Evolutionary conservation across 2,888 invertebrate genomes (phyloP).

Genomic region (Deilephila porcellus): DNA sequence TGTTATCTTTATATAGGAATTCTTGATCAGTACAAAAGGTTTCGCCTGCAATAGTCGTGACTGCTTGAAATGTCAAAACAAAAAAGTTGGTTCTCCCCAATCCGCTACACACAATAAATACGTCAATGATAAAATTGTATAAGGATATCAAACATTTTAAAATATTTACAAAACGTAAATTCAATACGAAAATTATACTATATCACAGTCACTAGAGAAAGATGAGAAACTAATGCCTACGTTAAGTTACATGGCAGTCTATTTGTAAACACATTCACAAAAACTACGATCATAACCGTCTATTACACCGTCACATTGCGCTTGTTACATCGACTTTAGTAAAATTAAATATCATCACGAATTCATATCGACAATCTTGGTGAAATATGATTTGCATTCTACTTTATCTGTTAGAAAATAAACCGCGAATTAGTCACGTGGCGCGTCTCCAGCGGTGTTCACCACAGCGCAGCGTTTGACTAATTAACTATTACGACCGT

Average conservation of each 20-base stretch:
- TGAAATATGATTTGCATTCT: too few relatives aligned
- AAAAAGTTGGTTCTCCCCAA: slow-evolving; percentile 51
- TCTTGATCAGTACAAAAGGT: slow-evolving; percentile 64
- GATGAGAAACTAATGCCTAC: slow-evolving; percentile 72
- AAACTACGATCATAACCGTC: slow-evolving; percentile 61
- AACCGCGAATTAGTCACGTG: too few relatives aligned
- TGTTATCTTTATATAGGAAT: slow-evolving; percentile 63
- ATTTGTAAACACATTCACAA: slow-evolving; percentile 72
- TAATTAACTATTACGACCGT: too few relatives aligned
- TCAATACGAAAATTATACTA: slow-evolving; percentile 78
- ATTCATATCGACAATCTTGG: too few relatives aligned
- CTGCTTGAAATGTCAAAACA: slow-evolving; percentile 44
- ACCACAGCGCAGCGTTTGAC: too few relatives aligned
- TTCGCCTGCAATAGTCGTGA: slow-evolving; percentile 59
- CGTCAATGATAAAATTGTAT: slow-evolving; percentile 78
- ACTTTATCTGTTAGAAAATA: too few relatives aligned
- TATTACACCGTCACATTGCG: slow-evolving; percentile 51
- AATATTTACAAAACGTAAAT: slow-evolving; percentile 77
- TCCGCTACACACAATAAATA: slow-evolving; percentile 70
- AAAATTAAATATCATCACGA: too few relatives aligned
- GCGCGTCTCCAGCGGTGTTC: too few relatives aligned
- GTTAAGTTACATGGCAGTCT: slow-evolving; percentile 73
- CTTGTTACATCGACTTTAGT: neutral
- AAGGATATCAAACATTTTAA: slow-evolving; percentile 80
- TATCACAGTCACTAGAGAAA: slow-evolving; percentile 84